Percentiles rank a stretch among this genome's conserved stretches.
These are phyloP conservation scores for Actinopyga echinites DNA, from an alignment of 53 echinoderm and acorn worm species.

Conservation along the genomic window DNA sequence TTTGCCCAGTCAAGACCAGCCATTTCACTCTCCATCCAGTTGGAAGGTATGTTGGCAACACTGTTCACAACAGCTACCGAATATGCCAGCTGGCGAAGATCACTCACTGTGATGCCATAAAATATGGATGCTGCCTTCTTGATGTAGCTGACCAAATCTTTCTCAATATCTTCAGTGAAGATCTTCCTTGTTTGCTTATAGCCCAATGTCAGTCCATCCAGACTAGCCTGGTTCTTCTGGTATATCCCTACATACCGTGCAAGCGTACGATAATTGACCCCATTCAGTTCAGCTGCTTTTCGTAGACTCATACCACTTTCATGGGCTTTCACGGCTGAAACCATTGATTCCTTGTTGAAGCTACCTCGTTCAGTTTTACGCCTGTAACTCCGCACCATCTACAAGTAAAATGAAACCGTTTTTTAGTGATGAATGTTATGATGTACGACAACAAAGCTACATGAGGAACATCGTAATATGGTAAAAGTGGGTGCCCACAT, in stretches of 20 bases:
- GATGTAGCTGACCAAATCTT: neutral
- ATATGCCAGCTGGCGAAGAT: neutral
- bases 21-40: neutral
- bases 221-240: neutral
- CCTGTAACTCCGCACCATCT: conserved; percentile 28
- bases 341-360: conserved; percentile 32
- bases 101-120: conserved; percentile 1
- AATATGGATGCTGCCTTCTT: conserved; percentile 28
- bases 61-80: conserved; percentile 2
- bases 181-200: neutral
- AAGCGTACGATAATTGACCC: neutral
- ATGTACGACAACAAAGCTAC: neutral
- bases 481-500: too few species aligned
- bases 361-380: conserved; percentile 21
- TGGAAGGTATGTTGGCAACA: neutral
- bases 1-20: conserved; percentile 30
- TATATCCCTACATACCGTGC: neutral
- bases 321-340: conserved; percentile 13
- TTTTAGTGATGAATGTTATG: neutral
- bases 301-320: conserved; percentile 5
- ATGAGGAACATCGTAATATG: too few species aligned
- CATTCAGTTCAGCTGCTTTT: conserved; percentile 6
- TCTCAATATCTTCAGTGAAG: neutral
- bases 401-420: neutral
- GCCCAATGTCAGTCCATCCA: conserved; percentile 5